phyloP scores from a whole-genome alignment of 2,797 vertebrate species.

The Pipistrellus pygmaeus region DNA sequence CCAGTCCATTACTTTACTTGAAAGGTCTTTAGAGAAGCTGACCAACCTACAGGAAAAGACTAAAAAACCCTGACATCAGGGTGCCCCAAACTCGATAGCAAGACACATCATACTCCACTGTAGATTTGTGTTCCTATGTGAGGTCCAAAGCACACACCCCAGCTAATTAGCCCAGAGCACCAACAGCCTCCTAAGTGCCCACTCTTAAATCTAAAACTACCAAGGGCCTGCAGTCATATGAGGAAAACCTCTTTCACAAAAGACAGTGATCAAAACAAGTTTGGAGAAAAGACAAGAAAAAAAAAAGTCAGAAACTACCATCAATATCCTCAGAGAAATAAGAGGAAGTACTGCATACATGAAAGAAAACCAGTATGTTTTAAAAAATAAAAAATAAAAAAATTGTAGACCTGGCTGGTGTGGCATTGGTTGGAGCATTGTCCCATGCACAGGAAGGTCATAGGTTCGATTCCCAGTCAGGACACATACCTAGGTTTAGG shows the following conservation, averaged over 20 bases:
- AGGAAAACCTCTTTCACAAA: not conserved
- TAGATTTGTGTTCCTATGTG: not conserved
- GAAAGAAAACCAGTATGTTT: constrained; percentile 32
- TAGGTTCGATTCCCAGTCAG: not conserved
- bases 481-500: not conserved
- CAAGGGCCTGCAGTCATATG: not conserved
- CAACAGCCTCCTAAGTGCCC: not conserved
- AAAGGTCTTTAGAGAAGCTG: not conserved
- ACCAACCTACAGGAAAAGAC: not conserved
- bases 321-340: constrained; percentile 11
- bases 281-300: too few species aligned
- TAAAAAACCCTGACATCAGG: not conserved
- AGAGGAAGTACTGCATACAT: not conserved
- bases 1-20: not conserved
- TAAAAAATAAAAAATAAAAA: not conserved
- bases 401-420: not conserved
- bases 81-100: not conserved
- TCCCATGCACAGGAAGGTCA: not conserved
- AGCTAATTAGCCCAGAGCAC: not conserved
- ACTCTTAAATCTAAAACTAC: not conserved
- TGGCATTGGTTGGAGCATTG: not conserved
- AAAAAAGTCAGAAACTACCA: not conserved
- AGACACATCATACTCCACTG: not conserved
- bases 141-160: not conserved
- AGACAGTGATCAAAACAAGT: constrained; percentile 15